A percentile compares a stretch with the other conserved stretches of the same genome.
Conservation (phyloP, 2,797 vertebrate genomes). For the Phylloscopus collybita region DNA sequence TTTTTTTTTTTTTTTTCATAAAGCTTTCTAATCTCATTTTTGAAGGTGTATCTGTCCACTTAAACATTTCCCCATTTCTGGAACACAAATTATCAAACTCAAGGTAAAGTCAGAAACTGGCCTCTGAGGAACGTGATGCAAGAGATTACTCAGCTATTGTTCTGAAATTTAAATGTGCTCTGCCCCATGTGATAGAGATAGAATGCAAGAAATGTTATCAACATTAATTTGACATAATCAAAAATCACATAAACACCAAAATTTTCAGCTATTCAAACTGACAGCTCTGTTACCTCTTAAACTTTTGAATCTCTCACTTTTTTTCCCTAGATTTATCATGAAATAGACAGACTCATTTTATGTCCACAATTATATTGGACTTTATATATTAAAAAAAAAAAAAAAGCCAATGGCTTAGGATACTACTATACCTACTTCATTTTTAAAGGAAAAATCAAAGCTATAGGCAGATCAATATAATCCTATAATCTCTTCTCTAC, state of each 20-base stretch:
- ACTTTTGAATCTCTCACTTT: neutral
- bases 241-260: neutral
- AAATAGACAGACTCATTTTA: neutral
- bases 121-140: neutral
- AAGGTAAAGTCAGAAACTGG: neutral
- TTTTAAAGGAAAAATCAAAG: neutral
- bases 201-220: neutral
- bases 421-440: neutral
- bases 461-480: neutral
- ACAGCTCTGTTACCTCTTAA: neutral
- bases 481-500: slow-evolving; percentile 25
- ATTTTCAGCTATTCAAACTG: neutral
- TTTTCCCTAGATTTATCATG: neutral
- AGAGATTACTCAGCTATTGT: neutral
- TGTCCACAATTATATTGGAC: neutral
- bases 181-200: neutral
- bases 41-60: neutral
- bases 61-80: neutral
- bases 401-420: neutral
- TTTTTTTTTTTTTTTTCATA: neutral
- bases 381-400: neutral
- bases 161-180: neutral
- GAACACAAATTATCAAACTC: neutral
- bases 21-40: neutral
- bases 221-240: neutral